phyloP scores from a whole-genome alignment of 2,797 vertebrate species.

The Coccyzus lansbergi region DNA sequence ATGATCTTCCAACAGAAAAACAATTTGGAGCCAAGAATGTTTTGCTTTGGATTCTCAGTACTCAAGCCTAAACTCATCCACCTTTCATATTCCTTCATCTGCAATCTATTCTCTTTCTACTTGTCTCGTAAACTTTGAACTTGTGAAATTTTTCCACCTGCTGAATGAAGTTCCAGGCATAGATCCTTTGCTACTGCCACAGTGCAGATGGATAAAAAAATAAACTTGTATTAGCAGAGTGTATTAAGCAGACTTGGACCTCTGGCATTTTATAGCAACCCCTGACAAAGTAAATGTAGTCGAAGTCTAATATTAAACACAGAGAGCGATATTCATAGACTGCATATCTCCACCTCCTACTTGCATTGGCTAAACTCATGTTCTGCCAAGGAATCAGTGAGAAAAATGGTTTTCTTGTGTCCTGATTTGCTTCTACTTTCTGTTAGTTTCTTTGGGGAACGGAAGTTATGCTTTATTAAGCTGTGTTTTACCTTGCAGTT shows the following conservation, averaged over 20 bases:
- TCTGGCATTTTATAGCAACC: not conserved
- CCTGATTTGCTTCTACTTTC: not conserved
- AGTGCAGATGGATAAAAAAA: not conserved
- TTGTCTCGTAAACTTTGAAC: not conserved
- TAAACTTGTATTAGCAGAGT: not conserved
- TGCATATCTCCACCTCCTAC: not conserved
- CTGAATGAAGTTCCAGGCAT: not conserved
- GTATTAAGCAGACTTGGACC: not conserved
- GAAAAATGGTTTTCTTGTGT: not conserved
- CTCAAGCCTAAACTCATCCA: not conserved
- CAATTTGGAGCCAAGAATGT: not conserved
- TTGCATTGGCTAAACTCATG: not conserved
- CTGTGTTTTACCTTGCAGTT: not conserved
- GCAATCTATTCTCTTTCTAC: not conserved
- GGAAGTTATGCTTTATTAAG: not conserved
- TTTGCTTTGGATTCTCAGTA: not conserved
- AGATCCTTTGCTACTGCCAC: not conserved
- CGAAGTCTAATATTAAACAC: constrained; percentile 1
- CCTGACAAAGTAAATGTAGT: not conserved
- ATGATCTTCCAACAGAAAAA: not conserved
- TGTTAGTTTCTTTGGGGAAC: not conserved
- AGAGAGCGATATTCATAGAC: not conserved
- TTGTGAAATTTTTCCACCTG: not conserved
- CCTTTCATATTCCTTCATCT: not conserved
- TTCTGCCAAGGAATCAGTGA: not conserved